Evolutionary conservation across 2,888 invertebrate genomes (phyloP).

Genomic region (Drosophila diplacantha): DNA sequence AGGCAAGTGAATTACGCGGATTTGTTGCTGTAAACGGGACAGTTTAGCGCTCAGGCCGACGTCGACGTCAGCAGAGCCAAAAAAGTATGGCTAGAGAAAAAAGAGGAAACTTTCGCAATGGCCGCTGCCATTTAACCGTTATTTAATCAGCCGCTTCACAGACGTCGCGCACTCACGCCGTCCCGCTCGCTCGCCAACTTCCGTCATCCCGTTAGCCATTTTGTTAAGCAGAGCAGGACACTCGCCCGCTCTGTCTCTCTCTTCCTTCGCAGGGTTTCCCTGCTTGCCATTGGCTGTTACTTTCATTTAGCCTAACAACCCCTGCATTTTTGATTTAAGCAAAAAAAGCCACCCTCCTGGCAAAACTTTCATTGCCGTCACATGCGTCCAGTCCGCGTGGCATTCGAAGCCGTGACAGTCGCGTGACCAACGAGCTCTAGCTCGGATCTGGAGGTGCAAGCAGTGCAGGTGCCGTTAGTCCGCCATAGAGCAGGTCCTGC

Average conservation of each 20-base stretch:
- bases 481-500: background rate
- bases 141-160: conserved; percentile 59
- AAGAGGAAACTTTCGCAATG: conserved; percentile 40
- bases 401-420: conserved; percentile 11
- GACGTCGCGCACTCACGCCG: conserved; percentile 32
- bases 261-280: conserved; percentile 20
- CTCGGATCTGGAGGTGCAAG: background rate
- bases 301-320: conserved; percentile 1
- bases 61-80: conserved; percentile 24
- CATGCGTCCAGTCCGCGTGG: conserved; percentile 1
- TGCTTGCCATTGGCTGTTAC: conserved; percentile 19
- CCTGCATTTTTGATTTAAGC: background rate
- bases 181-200: conserved; percentile 54
- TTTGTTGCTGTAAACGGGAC: conserved; percentile 69
- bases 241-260: conserved; percentile 32
- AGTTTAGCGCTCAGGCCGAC: conserved; percentile 55
- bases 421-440: background rate
- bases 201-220: conserved; percentile 73
- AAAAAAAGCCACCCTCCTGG: conserved; percentile 15
- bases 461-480: background rate
- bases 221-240: conserved; percentile 54
- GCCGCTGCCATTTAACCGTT: conserved; percentile 65
- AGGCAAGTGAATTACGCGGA: conserved; percentile 65
- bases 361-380: conserved; percentile 1
- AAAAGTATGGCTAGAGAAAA: conserved; percentile 11